These are phyloP conservation scores for Azorinus chamasolen DNA, from an alignment of 2,888 invertebrate species.

Conservation along the genomic window DNA sequence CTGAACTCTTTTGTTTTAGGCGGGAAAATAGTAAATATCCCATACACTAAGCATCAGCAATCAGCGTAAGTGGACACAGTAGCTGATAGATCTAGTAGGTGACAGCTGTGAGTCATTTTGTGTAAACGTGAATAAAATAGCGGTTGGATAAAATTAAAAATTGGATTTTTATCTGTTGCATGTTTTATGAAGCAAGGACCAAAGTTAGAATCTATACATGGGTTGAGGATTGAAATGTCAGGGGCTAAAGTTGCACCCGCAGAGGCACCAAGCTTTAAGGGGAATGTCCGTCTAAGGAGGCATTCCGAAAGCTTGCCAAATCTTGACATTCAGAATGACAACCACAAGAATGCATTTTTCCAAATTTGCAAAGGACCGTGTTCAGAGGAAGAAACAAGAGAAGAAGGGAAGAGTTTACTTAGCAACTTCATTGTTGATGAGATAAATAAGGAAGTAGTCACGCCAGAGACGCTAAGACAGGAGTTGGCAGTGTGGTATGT, in stretches of 20 bases:
- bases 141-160: no score
- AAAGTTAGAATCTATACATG: background rate
- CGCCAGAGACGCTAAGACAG: conserved; percentile 35
- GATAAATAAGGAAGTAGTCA: conserved; percentile 50
- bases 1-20: no score
- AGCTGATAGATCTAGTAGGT: no score
- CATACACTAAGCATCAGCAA: no score
- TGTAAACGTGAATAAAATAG: no score
- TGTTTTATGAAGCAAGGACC: no score
- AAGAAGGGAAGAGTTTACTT: conserved; percentile 66
- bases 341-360: conserved; percentile 23
- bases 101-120: no score
- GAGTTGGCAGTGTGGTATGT: conserved; percentile 46
- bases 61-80: no score
- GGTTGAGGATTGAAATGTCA: background rate
- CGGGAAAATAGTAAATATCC: no score
- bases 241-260: conserved; percentile 19
- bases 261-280: background rate
- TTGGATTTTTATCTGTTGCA: no score
- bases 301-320: conserved; percentile 33
- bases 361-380: background rate
- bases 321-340: conserved; percentile 36
- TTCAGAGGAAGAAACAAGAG: conserved; percentile 50
- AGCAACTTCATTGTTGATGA: conserved; percentile 55
- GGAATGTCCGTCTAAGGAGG: conserved; percentile 30